Conservation (phyloP, 2,797 vertebrate genomes). For the Pantherophis vulpinus region DNA sequence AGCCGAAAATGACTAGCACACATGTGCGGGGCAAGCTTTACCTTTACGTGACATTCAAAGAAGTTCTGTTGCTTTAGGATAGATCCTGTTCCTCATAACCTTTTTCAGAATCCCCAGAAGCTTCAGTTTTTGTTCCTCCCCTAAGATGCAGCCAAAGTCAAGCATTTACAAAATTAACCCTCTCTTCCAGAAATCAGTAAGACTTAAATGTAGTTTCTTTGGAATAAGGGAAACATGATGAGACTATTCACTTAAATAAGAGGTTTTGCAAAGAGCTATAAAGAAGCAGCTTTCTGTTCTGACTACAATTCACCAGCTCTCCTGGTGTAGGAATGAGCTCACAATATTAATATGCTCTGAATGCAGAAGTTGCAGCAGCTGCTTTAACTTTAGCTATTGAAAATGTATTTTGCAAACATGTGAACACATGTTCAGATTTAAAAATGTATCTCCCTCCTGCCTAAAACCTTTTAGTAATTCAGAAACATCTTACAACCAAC, state of each 20-base stretch:
- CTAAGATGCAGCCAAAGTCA: not conserved
- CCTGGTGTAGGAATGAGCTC: not conserved
- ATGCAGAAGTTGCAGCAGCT: not conserved
- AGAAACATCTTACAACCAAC: not conserved
- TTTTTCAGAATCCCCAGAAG: not conserved
- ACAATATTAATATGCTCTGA: not conserved
- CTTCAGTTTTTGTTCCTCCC: not conserved
- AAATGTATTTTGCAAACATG: not conserved
- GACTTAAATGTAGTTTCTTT: not conserved
- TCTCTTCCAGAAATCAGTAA: not conserved
- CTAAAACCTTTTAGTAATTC: not conserved
- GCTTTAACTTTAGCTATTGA: slow-evolving; percentile 7
- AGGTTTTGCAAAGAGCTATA: not conserved
- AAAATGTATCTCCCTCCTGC: not conserved
- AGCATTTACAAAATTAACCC: not conserved
- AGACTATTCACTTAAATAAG: not conserved
- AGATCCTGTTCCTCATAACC: not conserved
- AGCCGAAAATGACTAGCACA: too few species aligned
- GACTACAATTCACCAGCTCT: not conserved
- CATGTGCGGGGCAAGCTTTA: too few species aligned
- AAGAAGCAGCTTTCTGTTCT: accelerated
- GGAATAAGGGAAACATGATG: not conserved
- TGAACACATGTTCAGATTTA: not conserved
- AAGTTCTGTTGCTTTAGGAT: too few species aligned
- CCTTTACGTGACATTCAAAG: too few species aligned